These are phyloP conservation scores for Yasuhikotakia modesta DNA, from an alignment of 2,797 vertebrate species.

Conservation along the genomic window DNA sequence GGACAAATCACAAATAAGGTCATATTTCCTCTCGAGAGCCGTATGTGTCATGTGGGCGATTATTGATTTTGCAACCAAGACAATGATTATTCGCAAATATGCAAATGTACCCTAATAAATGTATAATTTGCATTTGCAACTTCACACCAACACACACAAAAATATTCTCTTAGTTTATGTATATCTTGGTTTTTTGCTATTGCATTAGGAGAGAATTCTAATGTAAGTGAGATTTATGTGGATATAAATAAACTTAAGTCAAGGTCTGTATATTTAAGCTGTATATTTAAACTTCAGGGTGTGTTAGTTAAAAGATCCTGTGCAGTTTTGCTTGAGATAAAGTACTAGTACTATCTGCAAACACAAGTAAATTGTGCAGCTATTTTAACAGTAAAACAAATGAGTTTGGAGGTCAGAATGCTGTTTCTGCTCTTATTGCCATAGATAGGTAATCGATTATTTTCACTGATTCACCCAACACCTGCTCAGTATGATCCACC, in stretches of 20 bases:
- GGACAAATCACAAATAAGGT: slow-evolving; percentile 49
- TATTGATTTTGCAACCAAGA: slow-evolving; percentile 35
- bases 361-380: too few relatives aligned
- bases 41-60: neutral
- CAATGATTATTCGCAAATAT: slow-evolving; percentile 27
- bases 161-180: neutral
- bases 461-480: slow-evolving; percentile 21
- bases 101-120: neutral
- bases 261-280: too few relatives aligned
- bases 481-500: slow-evolving; percentile 22
- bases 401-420: neutral
- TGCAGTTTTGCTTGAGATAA: too few relatives aligned
- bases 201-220: neutral
- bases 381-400: too few relatives aligned
- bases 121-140: neutral
- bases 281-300: too few relatives aligned
- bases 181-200: neutral
- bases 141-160: neutral
- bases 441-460: slow-evolving; percentile 34
- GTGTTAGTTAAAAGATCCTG: too few relatives aligned
- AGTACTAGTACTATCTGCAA: too few relatives aligned
- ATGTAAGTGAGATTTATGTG: too few relatives aligned
- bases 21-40: slow-evolving; percentile 22
- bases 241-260: too few relatives aligned
- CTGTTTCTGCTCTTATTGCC: neutral